These are phyloP conservation scores for Portevinia maculata DNA, from an alignment of 2,888 invertebrate genomes.

Conservation along the genomic window DNA sequence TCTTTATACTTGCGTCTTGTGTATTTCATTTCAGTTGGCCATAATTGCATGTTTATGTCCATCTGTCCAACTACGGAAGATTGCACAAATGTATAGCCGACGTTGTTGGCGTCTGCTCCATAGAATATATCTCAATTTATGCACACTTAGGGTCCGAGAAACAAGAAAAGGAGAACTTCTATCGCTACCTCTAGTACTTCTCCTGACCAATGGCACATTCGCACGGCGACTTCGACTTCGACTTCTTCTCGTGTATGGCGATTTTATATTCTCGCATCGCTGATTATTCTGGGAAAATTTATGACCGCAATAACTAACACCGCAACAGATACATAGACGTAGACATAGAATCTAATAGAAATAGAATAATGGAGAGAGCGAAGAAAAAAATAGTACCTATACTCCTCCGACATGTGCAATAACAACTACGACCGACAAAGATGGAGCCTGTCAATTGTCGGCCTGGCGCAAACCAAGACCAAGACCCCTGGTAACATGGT, in stretches of 20 bases:
- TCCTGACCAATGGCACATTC: constrained; percentile 27
- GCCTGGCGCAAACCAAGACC: constrained; percentile 28
- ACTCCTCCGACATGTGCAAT: constrained; percentile 60
- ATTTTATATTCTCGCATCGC: constrained; percentile 67
- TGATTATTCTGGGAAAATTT: constrained; percentile 73
- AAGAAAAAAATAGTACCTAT: not conserved
- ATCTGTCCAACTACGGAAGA: constrained; percentile 61
- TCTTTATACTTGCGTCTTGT: constrained; percentile 3
- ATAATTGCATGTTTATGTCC: constrained; percentile 57
- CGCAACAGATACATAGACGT: constrained; percentile 30
- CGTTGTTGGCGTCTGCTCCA: constrained; percentile 58
- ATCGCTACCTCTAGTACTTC: constrained; percentile 2
- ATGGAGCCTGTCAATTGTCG: constrained; percentile 65
- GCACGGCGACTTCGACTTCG: constrained; percentile 2
- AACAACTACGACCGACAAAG: constrained; percentile 12
- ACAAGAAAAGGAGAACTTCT: constrained; percentile 3
- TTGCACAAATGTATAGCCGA: constrained; percentile 20
- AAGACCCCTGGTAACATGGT: constrained; percentile 26
- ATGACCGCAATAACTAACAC: constrained; percentile 72
- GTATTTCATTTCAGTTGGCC: constrained; percentile 3
- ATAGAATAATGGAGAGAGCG: constrained; percentile 38
- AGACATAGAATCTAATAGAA: constrained; percentile 34
- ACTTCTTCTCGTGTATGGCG: constrained; percentile 36
- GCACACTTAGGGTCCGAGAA: constrained; percentile 55
- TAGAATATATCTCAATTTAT: constrained; percentile 71